These are phyloP conservation scores for Microtus ochrogaster DNA, from an alignment of 2,113 vertebrate species.

Conservation along the genomic window DNA sequence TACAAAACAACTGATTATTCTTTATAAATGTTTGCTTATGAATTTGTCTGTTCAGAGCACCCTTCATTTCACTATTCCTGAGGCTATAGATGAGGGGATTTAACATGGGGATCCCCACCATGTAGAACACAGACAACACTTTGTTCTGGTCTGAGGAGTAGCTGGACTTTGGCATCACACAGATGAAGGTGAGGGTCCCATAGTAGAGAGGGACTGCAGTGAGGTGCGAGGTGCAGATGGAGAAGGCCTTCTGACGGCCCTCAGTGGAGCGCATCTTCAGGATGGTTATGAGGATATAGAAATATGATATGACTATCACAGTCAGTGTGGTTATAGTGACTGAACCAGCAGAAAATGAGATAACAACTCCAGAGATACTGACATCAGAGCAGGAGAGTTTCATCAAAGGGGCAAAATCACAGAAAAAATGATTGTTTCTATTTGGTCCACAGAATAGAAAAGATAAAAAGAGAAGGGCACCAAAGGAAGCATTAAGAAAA, in stretches of 20 bases:
- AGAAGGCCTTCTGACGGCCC: conserved; percentile 60
- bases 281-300: conserved; percentile 47
- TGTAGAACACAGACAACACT: conserved; percentile 66
- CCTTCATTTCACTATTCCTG: conserved; percentile 65
- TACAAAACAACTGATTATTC: neutral
- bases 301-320: conserved; percentile 37
- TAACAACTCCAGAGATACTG: neutral
- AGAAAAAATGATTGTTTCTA: conserved; percentile 69
- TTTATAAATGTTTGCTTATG: conserved; percentile 34
- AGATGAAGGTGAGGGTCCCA: conserved; percentile 59
- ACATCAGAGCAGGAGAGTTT: conserved; percentile 47
- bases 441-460: conserved; percentile 71
- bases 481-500: neutral
- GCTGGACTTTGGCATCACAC: conserved; percentile 60
- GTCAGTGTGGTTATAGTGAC: conserved; percentile 46
- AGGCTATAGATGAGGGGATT: conserved; percentile 74
- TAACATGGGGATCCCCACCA: conserved; percentile 64
- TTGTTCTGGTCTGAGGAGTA: conserved; percentile 64
- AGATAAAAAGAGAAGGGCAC: neutral
- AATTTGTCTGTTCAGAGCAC: conserved; percentile 46
- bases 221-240: conserved; percentile 75
- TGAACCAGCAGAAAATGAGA: conserved; percentile 21
- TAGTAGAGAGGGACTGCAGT: conserved; percentile 56
- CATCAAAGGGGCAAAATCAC: conserved; percentile 43
- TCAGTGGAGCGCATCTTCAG: neutral